These are phyloP conservation scores for Drosophila chauvacae DNA, from an alignment of 1,140 invertebrate species.

Conservation along the genomic window DNA sequence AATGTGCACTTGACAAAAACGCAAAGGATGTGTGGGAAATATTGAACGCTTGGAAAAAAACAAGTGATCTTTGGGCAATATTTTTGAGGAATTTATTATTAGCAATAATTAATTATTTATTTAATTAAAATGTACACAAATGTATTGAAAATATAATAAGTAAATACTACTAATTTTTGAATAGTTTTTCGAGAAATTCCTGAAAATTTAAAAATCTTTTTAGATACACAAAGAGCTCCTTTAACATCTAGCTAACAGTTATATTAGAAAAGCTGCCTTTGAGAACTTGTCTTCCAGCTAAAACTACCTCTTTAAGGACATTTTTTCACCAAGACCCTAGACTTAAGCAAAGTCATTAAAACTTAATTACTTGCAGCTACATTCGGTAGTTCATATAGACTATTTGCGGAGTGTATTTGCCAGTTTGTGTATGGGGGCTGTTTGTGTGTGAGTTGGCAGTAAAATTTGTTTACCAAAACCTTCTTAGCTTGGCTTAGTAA, in stretches of 20 bases:
- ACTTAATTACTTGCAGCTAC: conserved; percentile 9
- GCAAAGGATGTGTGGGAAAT: no score
- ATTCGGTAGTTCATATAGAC: conserved; percentile 9
- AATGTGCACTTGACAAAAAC: no score
- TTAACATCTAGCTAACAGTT: no score
- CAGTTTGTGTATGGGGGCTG: conserved; percentile 38
- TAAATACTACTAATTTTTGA: no score
- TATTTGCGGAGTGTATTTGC: conserved; percentile 15
- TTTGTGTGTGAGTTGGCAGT: conserved; percentile 58
- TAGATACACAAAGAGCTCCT: no score
- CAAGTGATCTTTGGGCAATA: neutral
- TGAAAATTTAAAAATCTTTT: no score
- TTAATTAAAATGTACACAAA: no score
- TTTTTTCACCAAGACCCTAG: neutral
- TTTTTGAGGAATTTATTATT: neutral
- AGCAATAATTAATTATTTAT: no score
- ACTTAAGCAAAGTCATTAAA: conserved; percentile 8
- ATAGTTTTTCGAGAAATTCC: no score
- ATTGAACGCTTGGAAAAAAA: no score
- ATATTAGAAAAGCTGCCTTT: no score
- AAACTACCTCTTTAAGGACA: neutral
- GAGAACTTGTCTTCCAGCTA: neutral
- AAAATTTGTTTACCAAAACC: conserved; percentile 80
- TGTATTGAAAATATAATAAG: no score
- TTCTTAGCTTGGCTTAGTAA: conserved; percentile 83